Percentiles rank a stretch among this genome's conserved stretches.
phyloP scores from a whole-genome alignment of 2,113 vertebrate genomes.

The Marmota monax region DNA sequence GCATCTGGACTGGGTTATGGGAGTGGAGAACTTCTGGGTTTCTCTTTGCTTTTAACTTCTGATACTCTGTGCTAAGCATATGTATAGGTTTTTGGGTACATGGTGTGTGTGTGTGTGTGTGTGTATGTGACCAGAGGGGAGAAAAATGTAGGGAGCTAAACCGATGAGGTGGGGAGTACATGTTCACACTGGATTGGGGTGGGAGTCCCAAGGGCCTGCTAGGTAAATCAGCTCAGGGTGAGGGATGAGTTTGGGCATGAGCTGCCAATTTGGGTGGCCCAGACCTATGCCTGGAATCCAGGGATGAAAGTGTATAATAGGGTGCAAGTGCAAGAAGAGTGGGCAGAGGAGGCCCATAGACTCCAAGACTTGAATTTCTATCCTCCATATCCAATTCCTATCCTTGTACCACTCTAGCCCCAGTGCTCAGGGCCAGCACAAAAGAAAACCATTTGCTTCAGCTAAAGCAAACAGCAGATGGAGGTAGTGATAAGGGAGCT shows the following conservation, averaged over 20 bases:
- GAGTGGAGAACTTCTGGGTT: background rate
- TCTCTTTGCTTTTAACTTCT: background rate
- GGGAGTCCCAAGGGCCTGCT: background rate
- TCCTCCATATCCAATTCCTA: background rate
- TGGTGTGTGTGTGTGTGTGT: background rate
- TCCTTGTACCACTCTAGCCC: background rate
- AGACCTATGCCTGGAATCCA: background rate
- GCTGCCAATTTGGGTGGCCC: background rate
- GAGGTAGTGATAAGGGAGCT: constrained; percentile 77
- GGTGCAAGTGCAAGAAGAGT: background rate
- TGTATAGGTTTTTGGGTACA: background rate
- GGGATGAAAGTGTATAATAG: accelerated
- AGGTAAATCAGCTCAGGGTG: background rate
- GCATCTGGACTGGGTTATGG: too few species aligned
- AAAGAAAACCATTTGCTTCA: constrained; percentile 81
- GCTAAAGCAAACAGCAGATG: constrained; percentile 73
- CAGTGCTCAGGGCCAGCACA: constrained; percentile 79
- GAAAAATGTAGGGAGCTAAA: background rate
- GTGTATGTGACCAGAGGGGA: background rate
- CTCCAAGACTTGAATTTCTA: background rate
- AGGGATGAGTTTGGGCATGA: background rate
- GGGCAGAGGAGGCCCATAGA: background rate
- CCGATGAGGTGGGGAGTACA: background rate
- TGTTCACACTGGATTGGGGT: background rate
- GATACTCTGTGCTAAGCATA: background rate